Evolutionary conservation across 2,113 vertebrate genomes (phyloP), one percentile per base, ranked within the genome.

Genomic region (Nasalis larvatus): DNA sequence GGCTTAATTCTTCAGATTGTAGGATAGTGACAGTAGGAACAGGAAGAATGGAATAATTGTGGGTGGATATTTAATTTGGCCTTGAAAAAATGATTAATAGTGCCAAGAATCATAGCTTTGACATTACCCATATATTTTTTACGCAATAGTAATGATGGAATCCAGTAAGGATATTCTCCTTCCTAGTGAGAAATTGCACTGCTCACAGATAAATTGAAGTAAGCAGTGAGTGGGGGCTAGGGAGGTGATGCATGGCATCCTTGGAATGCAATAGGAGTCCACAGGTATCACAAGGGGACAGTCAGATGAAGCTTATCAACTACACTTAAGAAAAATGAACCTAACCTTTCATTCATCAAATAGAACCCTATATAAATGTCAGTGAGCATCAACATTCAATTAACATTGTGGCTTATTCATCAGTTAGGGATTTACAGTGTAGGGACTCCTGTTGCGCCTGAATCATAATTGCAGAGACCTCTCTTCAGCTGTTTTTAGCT

Each of bases 361-460:
- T 21, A 95, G 81, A 93, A 54, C 71, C 63, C 84, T 82, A 16
- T 87, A 88, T 58, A 97, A 98, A 97, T 97, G 52, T 97, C 92
- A 96, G 84, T 58, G 7, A 83, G 27, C 80, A 94, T 96, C 94
- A 92, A 63, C 77, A 97, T 95, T 97, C 89, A 92, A 66, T 97
- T 97, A 97, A 85, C 27, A 78, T 45, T 86, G 69, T 89, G 93
- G 16, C 16, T 94, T 86, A 82, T 81, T 94, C 84, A 82, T 95
- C 86, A 96, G 60, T 74, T 93, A 76, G 40, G 17, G 27, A 84
- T 87, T 30, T 60, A 81, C n/a, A 52, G 21, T 73, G 2, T 80
- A 42, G 23, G 58, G 63, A 68, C 42, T 89, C 45, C 27, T 69
- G 21, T 82, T 58, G 47, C 69, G 94, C 21, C 20, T 76, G 35